Conservation (phyloP, 2,797 vertebrate species). For the Oryzias sinensis region DNA sequence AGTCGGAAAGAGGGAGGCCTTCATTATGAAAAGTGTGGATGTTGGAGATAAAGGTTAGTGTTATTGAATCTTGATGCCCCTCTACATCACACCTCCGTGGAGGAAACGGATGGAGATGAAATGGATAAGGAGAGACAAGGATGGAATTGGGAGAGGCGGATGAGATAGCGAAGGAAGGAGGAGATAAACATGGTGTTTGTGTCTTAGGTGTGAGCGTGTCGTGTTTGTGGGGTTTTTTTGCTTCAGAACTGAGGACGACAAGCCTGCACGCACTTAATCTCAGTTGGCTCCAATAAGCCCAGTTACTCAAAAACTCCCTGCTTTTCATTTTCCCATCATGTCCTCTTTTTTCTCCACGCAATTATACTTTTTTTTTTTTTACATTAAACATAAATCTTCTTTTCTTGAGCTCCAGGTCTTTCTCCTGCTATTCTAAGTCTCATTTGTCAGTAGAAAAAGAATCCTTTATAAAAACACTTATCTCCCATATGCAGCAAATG, state of each 20-base stretch:
- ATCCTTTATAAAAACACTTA: conserved; percentile 17
- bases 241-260: conserved; percentile 46
- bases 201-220: conserved; percentile 5
- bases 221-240: conserved; percentile 22
- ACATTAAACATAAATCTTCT: conserved; percentile 26
- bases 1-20: conserved; percentile 33
- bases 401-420: conserved; percentile 9
- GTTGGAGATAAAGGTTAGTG: conserved; percentile 49
- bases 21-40: conserved; percentile 42
- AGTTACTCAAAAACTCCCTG: conserved; percentile 5
- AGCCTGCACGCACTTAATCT: conserved; percentile 46
- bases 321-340: conserved; percentile 16
- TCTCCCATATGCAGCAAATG: conserved; percentile 27
- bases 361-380: conserved; percentile 7
- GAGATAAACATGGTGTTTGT: conserved; percentile 12
- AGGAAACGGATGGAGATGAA: conserved; percentile 27
- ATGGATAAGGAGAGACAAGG: conserved; percentile 10
- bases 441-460: conserved; percentile 15
- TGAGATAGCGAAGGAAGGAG: conserved; percentile 3
- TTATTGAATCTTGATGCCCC: conserved; percentile 38
- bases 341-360: neutral
- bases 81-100: conserved; percentile 1
- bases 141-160: neutral
- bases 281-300: conserved; percentile 29
- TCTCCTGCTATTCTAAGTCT: conserved; percentile 18